Evolutionary conservation across 2,888 invertebrate genomes (phyloP), one percentile per base, ranked within the genome.

Genomic region (Apamea monoglypha): DNA sequence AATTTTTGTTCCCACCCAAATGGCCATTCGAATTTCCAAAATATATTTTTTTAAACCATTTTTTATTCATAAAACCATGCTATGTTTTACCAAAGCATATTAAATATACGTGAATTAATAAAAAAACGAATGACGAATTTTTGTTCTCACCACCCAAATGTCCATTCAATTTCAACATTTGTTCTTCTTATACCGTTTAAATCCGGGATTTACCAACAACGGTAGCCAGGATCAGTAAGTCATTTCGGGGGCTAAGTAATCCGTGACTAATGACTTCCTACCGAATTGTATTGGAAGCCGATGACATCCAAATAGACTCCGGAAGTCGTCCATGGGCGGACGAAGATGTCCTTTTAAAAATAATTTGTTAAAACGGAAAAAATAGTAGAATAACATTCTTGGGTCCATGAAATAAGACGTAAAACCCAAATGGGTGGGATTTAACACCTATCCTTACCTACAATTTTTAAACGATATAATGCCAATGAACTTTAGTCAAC

Each of bases 221-320:
- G 64, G 66, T 66, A 73, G 67, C 69, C 80, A 71, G 66, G 75
- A 80, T 88, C 76, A 80, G 10, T 63, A 77, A 74, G 77, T 79
- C 87, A 81, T 78, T 86, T 47, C 79, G 71, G 86, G 80, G 86
- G 89, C 88, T 90, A 88, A 87, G 84, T 90, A 84, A 86, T 81
- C 89, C 91, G 89, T 93, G 91, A 94, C 93, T 92, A 93, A 94
- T 92, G 92, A 82, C 92, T 94, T 94, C 93, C 94, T 91, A 90
- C 90, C 69, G 84, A 85, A 89, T 87, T 82, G 90, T 92, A 90
- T 91, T 91, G 91, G 91, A 89, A 84, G 85, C 83, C 86, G 91
- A 89, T 88, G 92, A 92, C 93, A 91, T 89, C 86, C 88, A 91
- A 92, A 94, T 93, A 83, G 88, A 81, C 74, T 75, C 73, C 84